Evolutionary conservation across 2,797 vertebrate genomes (phyloP).

Genomic region (Microctenopoma lineatum): DNA sequence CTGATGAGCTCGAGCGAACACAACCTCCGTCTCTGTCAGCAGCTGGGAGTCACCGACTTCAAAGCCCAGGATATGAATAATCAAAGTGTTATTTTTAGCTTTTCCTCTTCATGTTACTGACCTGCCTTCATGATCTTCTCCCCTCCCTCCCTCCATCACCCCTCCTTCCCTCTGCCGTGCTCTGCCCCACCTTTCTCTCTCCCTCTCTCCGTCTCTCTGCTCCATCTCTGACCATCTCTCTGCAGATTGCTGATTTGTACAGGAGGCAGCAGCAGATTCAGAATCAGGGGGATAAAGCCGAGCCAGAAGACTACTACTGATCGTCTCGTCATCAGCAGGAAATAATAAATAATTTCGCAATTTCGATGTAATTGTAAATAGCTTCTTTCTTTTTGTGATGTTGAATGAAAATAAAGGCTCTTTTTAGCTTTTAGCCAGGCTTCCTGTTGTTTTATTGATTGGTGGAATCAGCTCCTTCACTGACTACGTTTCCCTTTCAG

Average conservation of each 20-base stretch:
- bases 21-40: slow-evolving; percentile 54
- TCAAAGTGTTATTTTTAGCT: slow-evolving; percentile 73
- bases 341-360: slow-evolving; percentile 25
- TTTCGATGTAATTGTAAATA: slow-evolving; percentile 75
- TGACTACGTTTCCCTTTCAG: slow-evolving; percentile 28
- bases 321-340: slow-evolving; percentile 26
- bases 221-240: slow-evolving; percentile 28
- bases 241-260: slow-evolving; percentile 90
- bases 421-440: slow-evolving; percentile 13
- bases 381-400: slow-evolving; percentile 47
- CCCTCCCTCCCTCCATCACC: slow-evolving; percentile 3
- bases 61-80: slow-evolving; percentile 69
- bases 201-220: slow-evolving; percentile 11
- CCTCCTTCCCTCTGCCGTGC: slow-evolving; percentile 2
- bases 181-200: not conserved
- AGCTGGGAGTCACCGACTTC: slow-evolving; percentile 63
- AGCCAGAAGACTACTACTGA: slow-evolving; percentile 88
- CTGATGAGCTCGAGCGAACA: slow-evolving; percentile 45
- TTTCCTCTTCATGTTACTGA: slow-evolving; percentile 62
- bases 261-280: slow-evolving; percentile 92
- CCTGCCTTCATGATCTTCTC: slow-evolving; percentile 56
- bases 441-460: slow-evolving; percentile 47
- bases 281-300: slow-evolving; percentile 86
- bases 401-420: slow-evolving; percentile 72
- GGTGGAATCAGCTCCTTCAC: slow-evolving; percentile 1